phyloP scores from a whole-genome alignment of 2,888 invertebrate genomes.

The Melanargia galathea region DNA sequence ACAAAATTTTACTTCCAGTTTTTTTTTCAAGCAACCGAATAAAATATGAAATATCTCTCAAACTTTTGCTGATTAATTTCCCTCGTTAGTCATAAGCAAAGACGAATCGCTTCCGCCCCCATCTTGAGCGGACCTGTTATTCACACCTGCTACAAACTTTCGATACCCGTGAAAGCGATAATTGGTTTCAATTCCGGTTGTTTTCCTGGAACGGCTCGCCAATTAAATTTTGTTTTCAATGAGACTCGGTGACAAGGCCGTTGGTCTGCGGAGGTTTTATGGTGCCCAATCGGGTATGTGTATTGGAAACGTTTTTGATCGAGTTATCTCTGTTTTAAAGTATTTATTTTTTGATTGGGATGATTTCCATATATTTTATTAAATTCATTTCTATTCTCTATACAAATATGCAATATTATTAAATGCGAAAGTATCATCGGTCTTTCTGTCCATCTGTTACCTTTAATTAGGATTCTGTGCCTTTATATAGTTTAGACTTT shows the following conservation, averaged over 20 bases:
- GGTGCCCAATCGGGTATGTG: not conserved
- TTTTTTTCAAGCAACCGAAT: not conserved
- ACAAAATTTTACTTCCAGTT: not conserved
- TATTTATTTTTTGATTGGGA: not conserved
- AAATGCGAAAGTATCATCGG: no score
- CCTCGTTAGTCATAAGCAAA: not conserved
- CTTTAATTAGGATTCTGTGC: no score
- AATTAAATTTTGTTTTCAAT: constrained; percentile 72
- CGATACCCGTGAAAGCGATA: constrained; percentile 76
- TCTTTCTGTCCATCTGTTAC: no score
- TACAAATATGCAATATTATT: no score
- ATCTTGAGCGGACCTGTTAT: constrained; percentile 51
- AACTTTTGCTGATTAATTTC: constrained; percentile 1
- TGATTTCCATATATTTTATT: no score
- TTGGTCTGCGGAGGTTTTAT: constrained; percentile 18
- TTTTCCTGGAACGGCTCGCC: constrained; percentile 68
- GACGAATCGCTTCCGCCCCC: constrained; percentile 45
- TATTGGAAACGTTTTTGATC: not conserved
- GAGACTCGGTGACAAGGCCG: constrained; percentile 39
- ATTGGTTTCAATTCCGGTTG: constrained; percentile 76
- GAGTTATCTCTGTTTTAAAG: not conserved
- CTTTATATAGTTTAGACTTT: no score
- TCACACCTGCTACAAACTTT: constrained; percentile 76
- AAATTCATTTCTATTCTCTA: no score
- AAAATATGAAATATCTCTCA: not conserved